phyloP scores from a whole-genome alignment of 2,113 vertebrate genomes.

The Lynx canadensis region DNA sequence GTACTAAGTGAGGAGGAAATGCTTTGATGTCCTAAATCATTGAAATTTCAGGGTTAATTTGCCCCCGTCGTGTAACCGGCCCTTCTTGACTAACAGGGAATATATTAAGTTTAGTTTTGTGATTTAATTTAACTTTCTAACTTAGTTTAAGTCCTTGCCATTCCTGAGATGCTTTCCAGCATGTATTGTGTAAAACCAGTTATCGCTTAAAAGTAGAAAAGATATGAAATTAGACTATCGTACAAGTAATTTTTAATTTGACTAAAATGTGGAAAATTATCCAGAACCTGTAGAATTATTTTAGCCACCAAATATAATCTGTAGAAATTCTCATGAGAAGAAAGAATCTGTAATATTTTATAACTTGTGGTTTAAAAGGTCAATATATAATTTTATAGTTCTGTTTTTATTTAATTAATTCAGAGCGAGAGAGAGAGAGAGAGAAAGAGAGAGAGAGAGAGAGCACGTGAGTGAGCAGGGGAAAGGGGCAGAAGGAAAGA shows the following conservation, averaged over 20 bases:
- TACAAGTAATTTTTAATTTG: neutral
- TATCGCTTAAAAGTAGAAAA: slow-evolving; percentile 15
- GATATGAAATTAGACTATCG: neutral
- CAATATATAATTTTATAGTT: neutral
- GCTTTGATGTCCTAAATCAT: neutral
- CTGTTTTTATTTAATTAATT: too few species aligned
- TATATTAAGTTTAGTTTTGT: neutral
- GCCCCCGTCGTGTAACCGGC: neutral
- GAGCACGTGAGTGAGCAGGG: too few species aligned
- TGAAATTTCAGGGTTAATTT: slow-evolving; percentile 7
- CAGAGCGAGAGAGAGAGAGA: too few species aligned
- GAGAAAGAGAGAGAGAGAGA: too few species aligned
- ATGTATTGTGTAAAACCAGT: neutral
- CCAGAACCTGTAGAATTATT: neutral
- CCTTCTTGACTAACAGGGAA: neutral
- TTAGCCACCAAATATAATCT: neutral
- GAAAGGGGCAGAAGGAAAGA: too few species aligned
- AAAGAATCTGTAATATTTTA: neutral
- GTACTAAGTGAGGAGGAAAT: neutral
- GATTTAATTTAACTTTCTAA: neutral
- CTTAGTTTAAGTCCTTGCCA: neutral
- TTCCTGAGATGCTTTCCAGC: slow-evolving; percentile 10
- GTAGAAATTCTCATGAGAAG: neutral
- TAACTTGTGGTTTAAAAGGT: neutral
- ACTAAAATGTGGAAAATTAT: neutral